These are phyloP conservation scores for Gymnosoma rotundatum DNA, from an alignment of 2,888 invertebrate genomes.

Conservation along the genomic window DNA sequence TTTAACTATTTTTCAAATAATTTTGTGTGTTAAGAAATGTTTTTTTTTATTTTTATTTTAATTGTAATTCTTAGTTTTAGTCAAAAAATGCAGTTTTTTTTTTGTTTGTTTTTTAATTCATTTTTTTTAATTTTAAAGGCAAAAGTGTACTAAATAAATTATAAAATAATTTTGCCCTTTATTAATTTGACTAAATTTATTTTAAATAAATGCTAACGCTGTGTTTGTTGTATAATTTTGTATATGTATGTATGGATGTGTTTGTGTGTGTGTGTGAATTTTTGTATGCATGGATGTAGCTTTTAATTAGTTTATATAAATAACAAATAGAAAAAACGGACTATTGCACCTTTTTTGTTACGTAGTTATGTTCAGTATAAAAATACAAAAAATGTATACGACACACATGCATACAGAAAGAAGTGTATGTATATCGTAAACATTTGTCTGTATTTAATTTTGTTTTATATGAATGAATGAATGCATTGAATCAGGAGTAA, in stretches of 20 bases:
- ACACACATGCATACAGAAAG: too few species aligned
- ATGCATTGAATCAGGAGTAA: constrained; percentile 35
- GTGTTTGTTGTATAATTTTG: constrained; percentile 52
- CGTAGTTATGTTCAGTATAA: constrained; percentile 40
- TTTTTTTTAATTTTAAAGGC: constrained; percentile 44
- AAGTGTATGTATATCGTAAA: constrained; percentile 22
- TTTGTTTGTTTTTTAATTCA: constrained; percentile 35
- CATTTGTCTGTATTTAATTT: constrained; percentile 11
- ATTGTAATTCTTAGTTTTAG: not conserved
- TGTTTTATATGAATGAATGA: constrained; percentile 10
- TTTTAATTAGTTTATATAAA: constrained; percentile 7
- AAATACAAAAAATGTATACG: not conserved
- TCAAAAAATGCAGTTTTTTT: constrained; percentile 6
- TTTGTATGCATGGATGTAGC: constrained; percentile 27
- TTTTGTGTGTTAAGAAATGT: not conserved
- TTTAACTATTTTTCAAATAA: constrained; percentile 11
- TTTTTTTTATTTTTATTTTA: not conserved
- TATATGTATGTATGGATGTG: constrained; percentile 19
- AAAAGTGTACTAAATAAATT: constrained; percentile 30
- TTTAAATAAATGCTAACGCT: constrained; percentile 67
- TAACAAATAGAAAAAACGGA: constrained; percentile 55
- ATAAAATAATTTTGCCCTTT: constrained; percentile 30
- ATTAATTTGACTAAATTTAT: constrained; percentile 46
- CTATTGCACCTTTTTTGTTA: constrained; percentile 67
- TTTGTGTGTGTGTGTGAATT: constrained; percentile 22